Evolutionary conservation across 2,888 invertebrate genomes (phyloP).

Genomic region (Cylindroiulus punctatus): DNA sequence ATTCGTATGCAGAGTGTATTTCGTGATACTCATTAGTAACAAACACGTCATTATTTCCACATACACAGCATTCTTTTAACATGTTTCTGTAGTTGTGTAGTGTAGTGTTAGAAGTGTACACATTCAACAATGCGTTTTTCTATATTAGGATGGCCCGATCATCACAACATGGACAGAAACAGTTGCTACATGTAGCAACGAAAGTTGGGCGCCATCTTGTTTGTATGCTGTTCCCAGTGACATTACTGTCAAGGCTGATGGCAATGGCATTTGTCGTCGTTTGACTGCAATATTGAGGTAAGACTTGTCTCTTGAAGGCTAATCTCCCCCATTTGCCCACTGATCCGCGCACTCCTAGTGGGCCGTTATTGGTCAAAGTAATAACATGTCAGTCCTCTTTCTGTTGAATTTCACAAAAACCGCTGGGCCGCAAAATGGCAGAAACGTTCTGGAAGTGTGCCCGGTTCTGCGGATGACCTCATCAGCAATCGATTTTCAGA

Average conservation of each 20-base stretch:
- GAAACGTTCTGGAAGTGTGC: conserved; percentile 26
- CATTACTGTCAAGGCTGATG: not conserved
- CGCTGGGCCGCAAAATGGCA: conserved; percentile 32
- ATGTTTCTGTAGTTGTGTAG: too few species aligned
- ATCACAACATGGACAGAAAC: too few species aligned
- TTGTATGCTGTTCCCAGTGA: not conserved
- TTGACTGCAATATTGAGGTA: conserved; percentile 4
- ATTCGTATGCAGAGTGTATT: too few species aligned
- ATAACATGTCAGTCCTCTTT: conserved; percentile 19
- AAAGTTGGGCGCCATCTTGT: not conserved
- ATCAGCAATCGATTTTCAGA: conserved; percentile 11
- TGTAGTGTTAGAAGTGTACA: too few species aligned
- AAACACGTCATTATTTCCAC: too few species aligned
- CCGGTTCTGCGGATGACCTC: conserved; percentile 17
- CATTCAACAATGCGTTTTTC: too few species aligned
- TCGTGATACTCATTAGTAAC: too few species aligned
- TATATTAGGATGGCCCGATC: too few species aligned
- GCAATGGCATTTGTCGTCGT: not conserved
- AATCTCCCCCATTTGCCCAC: conserved; percentile 23
- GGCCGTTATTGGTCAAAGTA: conserved; percentile 32
- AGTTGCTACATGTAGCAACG: too few species aligned
- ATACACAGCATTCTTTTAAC: too few species aligned
- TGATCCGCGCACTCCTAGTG: conserved; percentile 11
- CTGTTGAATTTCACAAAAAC: conserved; percentile 25
- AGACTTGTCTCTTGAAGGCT: not conserved